Conservation (phyloP, 2,797 vertebrate genomes). For the Lutjanus argentimaculatus region DNA sequence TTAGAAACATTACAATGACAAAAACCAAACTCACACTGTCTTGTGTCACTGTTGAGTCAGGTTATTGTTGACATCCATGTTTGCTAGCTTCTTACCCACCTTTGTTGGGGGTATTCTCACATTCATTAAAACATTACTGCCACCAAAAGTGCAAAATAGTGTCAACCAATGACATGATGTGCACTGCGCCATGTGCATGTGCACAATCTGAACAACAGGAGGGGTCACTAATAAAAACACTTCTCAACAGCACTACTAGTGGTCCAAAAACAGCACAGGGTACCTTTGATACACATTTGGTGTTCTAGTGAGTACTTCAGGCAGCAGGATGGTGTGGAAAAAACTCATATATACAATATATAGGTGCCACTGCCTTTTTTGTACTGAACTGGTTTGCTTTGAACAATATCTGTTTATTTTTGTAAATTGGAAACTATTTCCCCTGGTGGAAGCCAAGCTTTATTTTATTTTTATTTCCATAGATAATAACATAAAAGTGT, state of each 20-base stretch:
- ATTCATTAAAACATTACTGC: too few species aligned
- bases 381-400: background rate
- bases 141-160: too few species aligned
- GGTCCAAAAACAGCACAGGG: background rate
- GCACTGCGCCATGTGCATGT: background rate
- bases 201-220: background rate
- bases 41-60: too few species aligned
- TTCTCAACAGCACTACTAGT: background rate
- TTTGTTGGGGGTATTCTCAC: too few species aligned
- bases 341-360: too few species aligned
- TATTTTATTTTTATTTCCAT: background rate
- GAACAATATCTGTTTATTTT: background rate
- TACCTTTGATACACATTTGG: background rate
- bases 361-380: background rate
- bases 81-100: too few species aligned
- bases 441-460: background rate
- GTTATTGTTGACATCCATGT: too few species aligned
- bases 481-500: constrained; percentile 1
- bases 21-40: too few species aligned
- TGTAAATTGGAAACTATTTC: constrained; percentile 12
- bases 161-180: too few species aligned
- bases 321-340: too few species aligned
- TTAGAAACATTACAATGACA: too few species aligned
- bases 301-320: too few species aligned
- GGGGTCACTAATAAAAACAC: background rate